These are phyloP conservation scores for Rallus crepitans DNA, from an alignment of 2,797 vertebrate species.

Conservation along the genomic window DNA sequence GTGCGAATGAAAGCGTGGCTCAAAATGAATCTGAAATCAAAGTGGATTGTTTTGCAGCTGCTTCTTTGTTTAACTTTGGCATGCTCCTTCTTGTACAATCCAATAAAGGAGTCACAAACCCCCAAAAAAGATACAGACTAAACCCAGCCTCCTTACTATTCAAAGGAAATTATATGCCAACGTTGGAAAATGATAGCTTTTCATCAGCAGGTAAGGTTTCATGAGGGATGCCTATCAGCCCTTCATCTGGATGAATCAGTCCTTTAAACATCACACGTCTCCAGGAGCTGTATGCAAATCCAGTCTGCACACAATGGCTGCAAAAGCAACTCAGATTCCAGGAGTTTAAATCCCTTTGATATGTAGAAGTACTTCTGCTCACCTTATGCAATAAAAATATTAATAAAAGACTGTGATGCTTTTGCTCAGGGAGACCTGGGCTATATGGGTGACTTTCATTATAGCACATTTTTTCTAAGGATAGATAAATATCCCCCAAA, in stretches of 20 bases:
- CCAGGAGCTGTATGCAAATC: background rate
- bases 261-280: background rate
- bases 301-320: background rate
- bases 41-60: conserved; percentile 23
- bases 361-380: background rate
- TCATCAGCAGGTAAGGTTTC: conserved; percentile 8
- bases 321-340: background rate
- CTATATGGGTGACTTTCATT: background rate
- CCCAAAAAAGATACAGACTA: background rate
- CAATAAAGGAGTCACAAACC: background rate
- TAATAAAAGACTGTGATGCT: background rate
- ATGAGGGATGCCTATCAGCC: background rate
- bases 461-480: background rate
- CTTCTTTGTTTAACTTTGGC: conserved; percentile 18
- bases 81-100: background rate
- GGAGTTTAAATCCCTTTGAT: background rate
- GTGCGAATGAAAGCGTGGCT: background rate
- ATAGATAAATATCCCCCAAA: background rate
- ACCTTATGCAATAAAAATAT: background rate
- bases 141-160: background rate
- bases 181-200: background rate
- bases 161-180: background rate
- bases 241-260: background rate
- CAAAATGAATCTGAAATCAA: background rate
- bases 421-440: background rate